Percentiles rank a stretch among this genome's conserved stretches.
Evolutionary conservation across 2,888 invertebrate species (phyloP).

Genomic region (Scaeva pyrastri): DNA sequence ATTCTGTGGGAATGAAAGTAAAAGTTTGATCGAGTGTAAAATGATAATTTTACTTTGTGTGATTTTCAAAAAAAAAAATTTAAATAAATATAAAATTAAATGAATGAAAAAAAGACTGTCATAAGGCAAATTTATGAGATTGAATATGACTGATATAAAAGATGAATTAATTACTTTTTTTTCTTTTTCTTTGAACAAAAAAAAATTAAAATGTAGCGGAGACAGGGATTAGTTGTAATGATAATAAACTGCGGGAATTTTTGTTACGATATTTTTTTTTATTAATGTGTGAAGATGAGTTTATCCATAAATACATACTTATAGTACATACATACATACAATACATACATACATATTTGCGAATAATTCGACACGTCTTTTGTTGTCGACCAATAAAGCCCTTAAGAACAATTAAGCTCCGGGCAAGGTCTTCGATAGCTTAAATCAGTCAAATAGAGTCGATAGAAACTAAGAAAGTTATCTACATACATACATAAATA

Average conservation of each 20-base stretch:
- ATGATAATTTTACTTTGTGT: conserved; percentile 4
- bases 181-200: background rate
- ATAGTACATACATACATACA: no score
- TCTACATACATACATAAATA: no score
- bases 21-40: conserved; percentile 50
- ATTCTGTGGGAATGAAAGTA: conserved; percentile 60
- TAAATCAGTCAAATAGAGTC: no score
- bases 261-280: no score
- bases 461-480: no score
- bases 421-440: no score
- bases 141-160: conserved; percentile 16
- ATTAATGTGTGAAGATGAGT: no score
- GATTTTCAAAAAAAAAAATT: conserved; percentile 13
- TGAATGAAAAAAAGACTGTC: conserved; percentile 16
- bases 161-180: conserved; percentile 8
- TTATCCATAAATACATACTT: no score
- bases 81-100: conserved; percentile 38
- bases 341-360: no score
- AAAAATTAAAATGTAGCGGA: background rate
- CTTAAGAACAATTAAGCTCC: no score
- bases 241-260: background rate
- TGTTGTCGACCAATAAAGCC: no score
- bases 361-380: no score
- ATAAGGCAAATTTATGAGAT: conserved; percentile 18
- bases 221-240: background rate